A percentile compares a stretch with the other conserved stretches of the same genome.
phyloP scores from a whole-genome alignment of 2,113 vertebrate species.

The Oncorhynchus tshawytscha region DNA sequence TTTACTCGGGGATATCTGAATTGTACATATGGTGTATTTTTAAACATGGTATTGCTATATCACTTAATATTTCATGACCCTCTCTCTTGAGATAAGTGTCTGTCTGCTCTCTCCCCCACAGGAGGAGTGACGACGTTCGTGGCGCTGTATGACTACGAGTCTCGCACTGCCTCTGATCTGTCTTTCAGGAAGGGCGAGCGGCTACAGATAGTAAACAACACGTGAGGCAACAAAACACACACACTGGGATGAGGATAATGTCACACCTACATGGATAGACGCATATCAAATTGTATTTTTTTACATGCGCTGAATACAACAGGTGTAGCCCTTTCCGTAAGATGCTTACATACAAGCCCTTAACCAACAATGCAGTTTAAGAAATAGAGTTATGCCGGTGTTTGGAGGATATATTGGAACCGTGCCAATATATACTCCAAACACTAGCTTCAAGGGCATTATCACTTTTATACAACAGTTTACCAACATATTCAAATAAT shows the following conservation, averaged over 20 bases:
- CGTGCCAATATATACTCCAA: too few species aligned
- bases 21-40: not conserved
- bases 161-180: slow-evolving; percentile 89
- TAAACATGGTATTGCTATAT: not conserved
- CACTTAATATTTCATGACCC: not conserved
- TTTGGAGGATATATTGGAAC: too few species aligned
- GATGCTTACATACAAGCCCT: too few species aligned
- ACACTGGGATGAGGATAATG: too few species aligned
- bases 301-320: too few species aligned
- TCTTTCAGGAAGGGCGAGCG: slow-evolving; percentile 97
- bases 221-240: slow-evolving; percentile 77
- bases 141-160: slow-evolving; percentile 96
- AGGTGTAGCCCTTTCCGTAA: too few species aligned
- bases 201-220: slow-evolving; percentile 97
- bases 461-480: too few species aligned
- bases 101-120: slow-evolving; percentile 48
- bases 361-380: too few species aligned
- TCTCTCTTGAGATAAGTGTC: not conserved
- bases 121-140: slow-evolving; percentile 96
- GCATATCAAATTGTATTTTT: too few species aligned
- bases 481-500: too few species aligned
- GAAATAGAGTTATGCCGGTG: too few species aligned
- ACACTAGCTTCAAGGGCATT: too few species aligned
- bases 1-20: not conserved
- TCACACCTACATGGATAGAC: not conserved